phyloP scores from a whole-genome alignment of 2,888 invertebrate genomes.

The Cheilosia vernalis region DNA sequence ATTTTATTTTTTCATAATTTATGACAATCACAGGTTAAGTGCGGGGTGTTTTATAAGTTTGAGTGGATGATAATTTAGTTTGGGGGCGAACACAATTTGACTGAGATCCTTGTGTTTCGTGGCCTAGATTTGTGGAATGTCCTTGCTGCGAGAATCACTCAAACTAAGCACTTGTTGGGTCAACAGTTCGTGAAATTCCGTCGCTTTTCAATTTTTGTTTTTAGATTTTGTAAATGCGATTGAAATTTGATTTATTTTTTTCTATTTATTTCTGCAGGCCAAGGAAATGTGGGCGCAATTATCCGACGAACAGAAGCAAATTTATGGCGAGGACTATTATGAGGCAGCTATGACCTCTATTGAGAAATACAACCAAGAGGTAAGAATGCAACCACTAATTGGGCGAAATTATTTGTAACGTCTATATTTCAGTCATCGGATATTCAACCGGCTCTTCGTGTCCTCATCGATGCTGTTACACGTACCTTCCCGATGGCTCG shows the following conservation, averaged over 20 bases:
- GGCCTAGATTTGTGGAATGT: constrained; percentile 11
- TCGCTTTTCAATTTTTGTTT: background rate
- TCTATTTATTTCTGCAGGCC: constrained; percentile 84
- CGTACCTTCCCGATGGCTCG: constrained; percentile 92
- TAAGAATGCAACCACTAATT: constrained; percentile 69
- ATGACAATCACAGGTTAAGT: constrained; percentile 65
- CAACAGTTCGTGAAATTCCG: constrained; percentile 33
- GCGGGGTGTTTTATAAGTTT: constrained; percentile 1
- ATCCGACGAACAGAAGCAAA: constrained; percentile 89
- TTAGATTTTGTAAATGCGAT: constrained; percentile 66
- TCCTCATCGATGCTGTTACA: constrained; percentile 90
- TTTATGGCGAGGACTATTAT: constrained; percentile 93
- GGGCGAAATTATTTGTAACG: background rate
- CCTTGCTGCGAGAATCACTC: constrained; percentile 46
- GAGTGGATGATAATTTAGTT: constrained; percentile 52
- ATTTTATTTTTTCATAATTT: constrained; percentile 32
- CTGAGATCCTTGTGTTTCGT: background rate
- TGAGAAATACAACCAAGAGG: constrained; percentile 90
- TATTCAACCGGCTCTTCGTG: constrained; percentile 89
- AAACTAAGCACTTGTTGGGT: constrained; percentile 58
- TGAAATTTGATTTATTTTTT: constrained; percentile 68
- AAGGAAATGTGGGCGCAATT: constrained; percentile 92
- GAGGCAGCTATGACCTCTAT: constrained; percentile 91
- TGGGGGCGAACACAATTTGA: constrained; percentile 28
- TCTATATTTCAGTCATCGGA: constrained; percentile 87